phyloP scores from a whole-genome alignment of 2,113 vertebrate genomes.

The Axis porcinus region DNA sequence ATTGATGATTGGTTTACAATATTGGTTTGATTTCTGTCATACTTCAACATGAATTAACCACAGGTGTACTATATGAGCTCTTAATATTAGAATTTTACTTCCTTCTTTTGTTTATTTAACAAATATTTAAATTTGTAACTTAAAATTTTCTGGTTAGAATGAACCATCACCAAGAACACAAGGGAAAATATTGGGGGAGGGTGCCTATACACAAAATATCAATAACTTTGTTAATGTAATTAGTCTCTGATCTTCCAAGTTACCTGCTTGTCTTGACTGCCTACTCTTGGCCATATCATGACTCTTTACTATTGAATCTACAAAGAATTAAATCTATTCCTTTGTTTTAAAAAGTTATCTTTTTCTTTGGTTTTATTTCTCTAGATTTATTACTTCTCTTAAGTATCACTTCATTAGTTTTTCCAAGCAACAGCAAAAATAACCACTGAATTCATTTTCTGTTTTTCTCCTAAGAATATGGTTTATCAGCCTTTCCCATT shows the following conservation, averaged over 20 bases:
- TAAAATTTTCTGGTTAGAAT: not conserved
- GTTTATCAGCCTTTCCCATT: not conserved
- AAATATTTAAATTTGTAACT: not conserved
- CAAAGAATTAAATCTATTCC: not conserved
- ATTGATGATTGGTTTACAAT: not conserved
- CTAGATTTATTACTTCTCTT: not conserved
- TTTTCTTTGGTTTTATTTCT: not conserved
- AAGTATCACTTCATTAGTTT: not conserved
- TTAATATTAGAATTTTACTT: not conserved
- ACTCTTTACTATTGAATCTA: not conserved
- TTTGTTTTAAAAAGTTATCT: not conserved
- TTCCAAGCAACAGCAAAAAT: not conserved
- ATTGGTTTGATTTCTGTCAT: not conserved
- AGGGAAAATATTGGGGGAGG: not conserved
- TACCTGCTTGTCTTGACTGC: not conserved
- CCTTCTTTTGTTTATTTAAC: not conserved
- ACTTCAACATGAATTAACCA: not conserved
- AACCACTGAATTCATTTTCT: not conserved
- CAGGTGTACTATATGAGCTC: not conserved
- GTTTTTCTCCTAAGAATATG: not conserved
- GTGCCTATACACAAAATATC: not conserved
- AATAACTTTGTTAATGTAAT: not conserved
- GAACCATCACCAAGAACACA: not conserved
- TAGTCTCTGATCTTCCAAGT: not conserved
- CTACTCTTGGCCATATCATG: not conserved